Evolutionary conservation across 1,140 invertebrate species (phyloP), one percentile per base, ranked within the genome.

Genomic region (Nebria ingens): DNA sequence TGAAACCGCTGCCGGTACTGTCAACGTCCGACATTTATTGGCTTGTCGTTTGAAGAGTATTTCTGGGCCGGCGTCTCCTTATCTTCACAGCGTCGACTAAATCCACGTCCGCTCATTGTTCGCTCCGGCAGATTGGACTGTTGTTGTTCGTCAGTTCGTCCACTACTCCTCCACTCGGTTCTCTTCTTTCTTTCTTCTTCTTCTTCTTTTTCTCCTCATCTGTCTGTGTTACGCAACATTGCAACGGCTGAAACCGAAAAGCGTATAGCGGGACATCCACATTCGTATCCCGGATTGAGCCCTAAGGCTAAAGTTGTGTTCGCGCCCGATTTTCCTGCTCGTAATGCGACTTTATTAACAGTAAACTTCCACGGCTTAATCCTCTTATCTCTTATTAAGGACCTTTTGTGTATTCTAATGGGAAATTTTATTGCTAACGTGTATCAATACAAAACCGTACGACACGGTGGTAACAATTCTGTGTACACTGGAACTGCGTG

Each of bases 371-470:
- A 45, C 40, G 4, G 4, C 40, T 45, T 45, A 45, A 45, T 45
- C 40, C 40, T 45, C 40, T 45, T 45, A 45, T 45, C 40, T 45
- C 40, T 45, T 45, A 45, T 12, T 45, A 45, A 45, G 40, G 9
- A 45, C 17, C 40, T 17, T 12, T 45, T 45, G 40, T 45, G 40
- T 45, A 17, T 45, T 17, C 17, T 45, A 45, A 45, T 45, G 17
- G 15, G 17, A 45, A 45, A 45, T 45, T 45, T 45, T 45, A 45
- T 45, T 45, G 40, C 40, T 45, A 12, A 17, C 40, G 40, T 45
- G 40, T 45, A 17, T 45, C 9, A 45, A 45, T 45, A 4, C 15
- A 6, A 45, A 45, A 17, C 9, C 40, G 15, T 17, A 12, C 40
- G n/a, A n/a, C n/a, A n/a, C n/a, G n/a, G n/a, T n/a, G n/a, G n/a